Evolutionary conservation across 2,888 invertebrate species (phyloP).

Genomic region (Sarcophaga subvicina): DNA sequence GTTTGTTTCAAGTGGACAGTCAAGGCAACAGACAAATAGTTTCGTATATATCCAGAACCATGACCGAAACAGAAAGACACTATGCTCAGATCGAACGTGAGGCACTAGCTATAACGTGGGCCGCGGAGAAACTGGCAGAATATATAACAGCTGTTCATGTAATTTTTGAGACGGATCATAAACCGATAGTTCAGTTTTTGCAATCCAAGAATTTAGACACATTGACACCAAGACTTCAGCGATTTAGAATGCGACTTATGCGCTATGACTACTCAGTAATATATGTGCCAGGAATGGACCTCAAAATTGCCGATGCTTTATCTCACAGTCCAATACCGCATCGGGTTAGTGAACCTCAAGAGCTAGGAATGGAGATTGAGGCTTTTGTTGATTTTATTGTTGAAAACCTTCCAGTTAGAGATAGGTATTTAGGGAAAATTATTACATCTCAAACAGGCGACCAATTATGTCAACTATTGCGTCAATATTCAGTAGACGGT

Average conservation of each 20-base stretch:
- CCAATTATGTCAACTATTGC: conserved; percentile 8
- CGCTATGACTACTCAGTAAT: conserved; percentile 34
- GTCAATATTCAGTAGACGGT: conserved; percentile 36
- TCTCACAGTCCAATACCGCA: conserved; percentile 29
- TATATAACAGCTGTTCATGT: background rate
- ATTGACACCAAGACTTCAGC: conserved; percentile 13
- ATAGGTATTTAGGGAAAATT: conserved; percentile 29
- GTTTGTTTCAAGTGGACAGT: conserved; percentile 23
- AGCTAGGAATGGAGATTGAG: conserved; percentile 31
- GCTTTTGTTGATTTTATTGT: conserved; percentile 46
- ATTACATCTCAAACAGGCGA: conserved; percentile 29
- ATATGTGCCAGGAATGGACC: conserved; percentile 34
- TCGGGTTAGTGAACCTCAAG: conserved; percentile 4
- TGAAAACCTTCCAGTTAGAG: conserved; percentile 40
- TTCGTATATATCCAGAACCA: conserved; percentile 39
- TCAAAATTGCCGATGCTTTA: conserved; percentile 40
- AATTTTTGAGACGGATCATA: conserved; percentile 39
- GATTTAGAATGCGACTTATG: conserved; percentile 41
- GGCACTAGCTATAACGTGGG: background rate
- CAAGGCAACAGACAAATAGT: conserved; percentile 15
- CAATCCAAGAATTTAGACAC: conserved; percentile 38
- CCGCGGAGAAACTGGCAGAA: conserved; percentile 22
- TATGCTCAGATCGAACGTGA: background rate
- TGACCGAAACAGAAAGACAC: conserved; percentile 14
- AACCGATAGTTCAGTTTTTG: conserved; percentile 38